These are phyloP conservation scores for Solen grandis DNA, from an alignment of 1,140 invertebrate genomes.

Conservation along the genomic window DNA sequence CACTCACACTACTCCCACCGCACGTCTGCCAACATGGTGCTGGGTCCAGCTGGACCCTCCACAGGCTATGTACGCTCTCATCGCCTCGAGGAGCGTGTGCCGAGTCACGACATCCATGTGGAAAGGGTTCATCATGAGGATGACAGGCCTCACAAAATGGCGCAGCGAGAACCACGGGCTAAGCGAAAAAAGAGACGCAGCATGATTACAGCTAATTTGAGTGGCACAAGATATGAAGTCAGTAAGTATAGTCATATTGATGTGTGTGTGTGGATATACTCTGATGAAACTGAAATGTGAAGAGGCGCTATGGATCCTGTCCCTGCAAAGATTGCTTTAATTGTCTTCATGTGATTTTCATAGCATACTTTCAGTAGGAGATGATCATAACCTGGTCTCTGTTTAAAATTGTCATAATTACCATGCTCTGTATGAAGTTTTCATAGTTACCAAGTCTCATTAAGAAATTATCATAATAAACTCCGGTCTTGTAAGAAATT, in stretches of 20 bases:
- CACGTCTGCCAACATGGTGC: slow-evolving; percentile 34
- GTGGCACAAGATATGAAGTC: slow-evolving; percentile 80
- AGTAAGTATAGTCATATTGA: slow-evolving; percentile 67
- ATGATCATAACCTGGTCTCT: no score
- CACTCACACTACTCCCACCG: slow-evolving; percentile 56
- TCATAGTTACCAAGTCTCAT: no score
- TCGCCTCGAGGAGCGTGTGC: not conserved
- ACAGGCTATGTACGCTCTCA: slow-evolving; percentile 39
- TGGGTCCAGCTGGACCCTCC: slow-evolving; percentile 41
- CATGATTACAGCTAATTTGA: slow-evolving; percentile 76
- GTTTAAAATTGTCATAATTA: no score
- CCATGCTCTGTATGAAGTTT: no score
- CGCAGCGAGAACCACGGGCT: slow-evolving; percentile 57
- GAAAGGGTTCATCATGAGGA: slow-evolving; percentile 18
- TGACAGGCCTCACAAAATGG: slow-evolving; percentile 47
- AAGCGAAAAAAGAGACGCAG: slow-evolving; percentile 73
- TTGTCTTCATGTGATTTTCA: no score
- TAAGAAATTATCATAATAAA: no score
- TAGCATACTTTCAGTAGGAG: no score
- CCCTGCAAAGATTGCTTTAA: no score
- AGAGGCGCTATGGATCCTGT: no score
- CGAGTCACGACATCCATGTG: slow-evolving; percentile 24
- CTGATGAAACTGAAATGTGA: not conserved
- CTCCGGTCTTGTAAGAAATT: no score
- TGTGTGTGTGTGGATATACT: not conserved